Evolutionary conservation across 2,888 invertebrate species (phyloP).

Genomic region (Leptogaster cylindrica): DNA sequence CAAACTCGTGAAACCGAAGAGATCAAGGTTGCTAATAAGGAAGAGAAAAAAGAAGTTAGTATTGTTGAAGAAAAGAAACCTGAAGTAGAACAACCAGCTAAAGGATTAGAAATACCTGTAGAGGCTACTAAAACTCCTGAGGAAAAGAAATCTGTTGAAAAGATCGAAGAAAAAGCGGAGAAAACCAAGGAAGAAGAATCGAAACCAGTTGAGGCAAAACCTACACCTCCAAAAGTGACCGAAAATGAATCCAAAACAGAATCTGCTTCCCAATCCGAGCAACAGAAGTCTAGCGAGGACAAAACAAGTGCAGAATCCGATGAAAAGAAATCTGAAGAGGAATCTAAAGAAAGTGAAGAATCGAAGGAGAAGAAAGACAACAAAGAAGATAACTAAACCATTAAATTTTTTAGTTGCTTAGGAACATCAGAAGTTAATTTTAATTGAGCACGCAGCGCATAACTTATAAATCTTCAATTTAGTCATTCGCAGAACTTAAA

Average conservation of each 20-base stretch:
- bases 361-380: constrained; percentile 42
- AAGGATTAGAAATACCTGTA: constrained; percentile 56
- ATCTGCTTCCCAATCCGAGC: constrained; percentile 51
- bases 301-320: constrained; percentile 42
- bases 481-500: constrained; percentile 40
- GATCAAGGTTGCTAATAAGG: constrained; percentile 47
- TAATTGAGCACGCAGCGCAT: constrained; percentile 28
- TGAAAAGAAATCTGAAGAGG: constrained; percentile 48
- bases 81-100: constrained; percentile 51
- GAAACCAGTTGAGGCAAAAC: constrained; percentile 50
- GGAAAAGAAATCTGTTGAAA: constrained; percentile 59
- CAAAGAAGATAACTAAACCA: constrained; percentile 44
- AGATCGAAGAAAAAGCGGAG: constrained; percentile 46
- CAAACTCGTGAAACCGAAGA: constrained; percentile 51
- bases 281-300: constrained; percentile 47
- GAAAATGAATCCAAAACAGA: constrained; percentile 50
- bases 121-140: constrained; percentile 48
- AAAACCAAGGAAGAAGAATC: constrained; percentile 51
- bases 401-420: constrained; percentile 42
- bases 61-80: constrained; percentile 52
- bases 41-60: constrained; percentile 48
- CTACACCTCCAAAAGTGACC: constrained; percentile 45
- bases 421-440: constrained; percentile 23
- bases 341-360: constrained; percentile 52
- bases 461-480: constrained; percentile 36